A percentile compares a stretch with the other conserved stretches of the same genome.
Evolutionary conservation across 2,797 vertebrate genomes (phyloP).

Genomic region (Simalia tracyae): DNA sequence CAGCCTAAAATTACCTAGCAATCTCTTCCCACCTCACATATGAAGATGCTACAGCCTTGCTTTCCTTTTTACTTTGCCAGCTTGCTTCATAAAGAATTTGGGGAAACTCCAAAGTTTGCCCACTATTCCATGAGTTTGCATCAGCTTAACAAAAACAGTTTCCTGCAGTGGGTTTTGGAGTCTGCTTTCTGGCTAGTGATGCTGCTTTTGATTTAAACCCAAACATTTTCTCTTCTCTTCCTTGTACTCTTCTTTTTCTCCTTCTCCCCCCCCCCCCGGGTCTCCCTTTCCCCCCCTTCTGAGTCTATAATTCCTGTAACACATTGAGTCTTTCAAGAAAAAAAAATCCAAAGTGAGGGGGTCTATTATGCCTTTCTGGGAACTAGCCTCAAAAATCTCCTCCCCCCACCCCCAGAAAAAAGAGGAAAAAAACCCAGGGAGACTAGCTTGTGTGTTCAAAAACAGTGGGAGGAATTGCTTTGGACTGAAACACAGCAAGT

Average conservation of each 20-base stretch:
- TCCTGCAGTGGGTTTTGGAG: not conserved
- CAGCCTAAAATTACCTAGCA: no score
- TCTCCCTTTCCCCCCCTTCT: not conserved
- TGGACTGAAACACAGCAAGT: conserved; percentile 61
- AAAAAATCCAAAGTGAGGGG: not conserved
- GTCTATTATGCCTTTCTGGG: not conserved
- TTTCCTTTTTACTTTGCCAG: no score
- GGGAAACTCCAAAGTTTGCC: not conserved
- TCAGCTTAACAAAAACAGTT: not conserved
- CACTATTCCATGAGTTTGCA: not conserved
- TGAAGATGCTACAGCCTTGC: no score
- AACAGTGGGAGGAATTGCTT: conserved; percentile 30
- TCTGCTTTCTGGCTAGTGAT: not conserved
- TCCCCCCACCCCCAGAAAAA: not conserved
- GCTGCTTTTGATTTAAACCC: not conserved
- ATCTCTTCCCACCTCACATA: no score
- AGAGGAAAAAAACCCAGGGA: not conserved
- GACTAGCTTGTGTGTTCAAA: not conserved
- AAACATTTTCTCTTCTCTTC: not conserved
- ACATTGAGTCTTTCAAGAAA: not conserved
- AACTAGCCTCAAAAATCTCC: not conserved
- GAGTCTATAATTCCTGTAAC: not conserved
- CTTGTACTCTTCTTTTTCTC: rapidly evolving
- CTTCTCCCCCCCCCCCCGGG: not conserved
- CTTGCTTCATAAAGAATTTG: not conserved